Evolutionary conservation across 2,888 invertebrate genomes (phyloP), one percentile per base, ranked within the genome.

Genomic region (Schizotus pectinicornis): DNA sequence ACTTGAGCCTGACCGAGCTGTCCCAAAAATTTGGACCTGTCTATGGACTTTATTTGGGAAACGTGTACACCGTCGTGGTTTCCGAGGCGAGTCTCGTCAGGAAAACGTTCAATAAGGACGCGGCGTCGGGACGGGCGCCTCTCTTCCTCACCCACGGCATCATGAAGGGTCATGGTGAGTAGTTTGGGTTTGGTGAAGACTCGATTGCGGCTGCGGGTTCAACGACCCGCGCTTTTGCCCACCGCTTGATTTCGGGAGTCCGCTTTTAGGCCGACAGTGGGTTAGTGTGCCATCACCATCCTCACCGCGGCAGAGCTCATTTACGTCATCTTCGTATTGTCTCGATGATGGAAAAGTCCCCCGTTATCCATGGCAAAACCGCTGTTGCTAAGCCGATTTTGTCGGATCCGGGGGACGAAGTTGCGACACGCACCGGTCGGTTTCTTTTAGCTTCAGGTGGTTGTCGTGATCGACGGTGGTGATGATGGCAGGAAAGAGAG

Each of bases 91-190:
- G 83, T 47, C 71, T 92, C 49, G 85, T 95, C 42, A 84, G 88
- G 59, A 87, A 90, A 61, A 86, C 89, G 2, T 86, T 95, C 51
- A 83, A 87, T 0, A 88, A 87, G 74, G 90, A 91, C 35, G 84
- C 79, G 2, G 88, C 91, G 64, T 82, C 89, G 2, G 93, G 91
- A 8, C 82, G 92, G 61, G 93, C 94, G 0, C 93, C 94, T 1
- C 83, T 95, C 1, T 92, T 87, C 75, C 78, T 94, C 42, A 93
- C 94, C 0, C 92, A 93, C 73, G 94, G 93, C 32, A 90, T 94
- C 58, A 92, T 94, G 90, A 83, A 89, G 59, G 94, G 94, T 66
- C 88, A 90, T 75, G 95, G 95, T 94, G 79, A 86, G 86, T 79
- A n/a, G 8, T 35, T 35, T 35, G 2, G 6, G 6, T 35, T 35